A percentile compares a stretch with the other conserved stretches of the same genome.
Evolutionary conservation across 2,888 invertebrate species (phyloP).

Genomic region (Ischnus inquisitorius): DNA sequence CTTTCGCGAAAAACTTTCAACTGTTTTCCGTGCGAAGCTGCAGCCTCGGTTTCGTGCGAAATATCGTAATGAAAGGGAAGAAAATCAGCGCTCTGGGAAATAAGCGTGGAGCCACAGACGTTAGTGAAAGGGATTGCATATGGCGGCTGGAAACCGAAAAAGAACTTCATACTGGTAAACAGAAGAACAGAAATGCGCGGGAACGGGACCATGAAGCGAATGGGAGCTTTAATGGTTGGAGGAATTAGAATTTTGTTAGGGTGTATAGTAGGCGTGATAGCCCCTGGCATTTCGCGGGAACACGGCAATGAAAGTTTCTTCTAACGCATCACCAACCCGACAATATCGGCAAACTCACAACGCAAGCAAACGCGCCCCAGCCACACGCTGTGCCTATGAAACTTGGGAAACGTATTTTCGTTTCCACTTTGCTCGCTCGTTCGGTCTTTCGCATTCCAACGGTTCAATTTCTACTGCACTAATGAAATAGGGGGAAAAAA

Average conservation of each 20-base stretch:
- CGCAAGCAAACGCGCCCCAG: background rate
- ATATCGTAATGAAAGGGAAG: slow-evolving; percentile 17
- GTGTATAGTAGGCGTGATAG: background rate
- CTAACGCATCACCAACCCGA: background rate
- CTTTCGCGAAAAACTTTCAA: background rate
- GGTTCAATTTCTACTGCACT: background rate
- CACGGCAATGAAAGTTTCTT: background rate
- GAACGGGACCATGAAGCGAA: background rate
- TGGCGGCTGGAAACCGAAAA: slow-evolving; percentile 17
- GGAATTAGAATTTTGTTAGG: background rate
- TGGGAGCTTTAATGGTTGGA: background rate
- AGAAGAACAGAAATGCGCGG: background rate
- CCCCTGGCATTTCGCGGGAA: background rate
- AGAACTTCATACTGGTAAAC: slow-evolving; percentile 17
- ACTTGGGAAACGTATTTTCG: background rate
- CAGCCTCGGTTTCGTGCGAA: slow-evolving; percentile 20
- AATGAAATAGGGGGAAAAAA: background rate
- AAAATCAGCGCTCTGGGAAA: slow-evolving; percentile 62
- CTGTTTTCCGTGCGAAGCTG: background rate
- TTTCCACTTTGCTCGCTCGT: background rate
- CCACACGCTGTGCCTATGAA: background rate
- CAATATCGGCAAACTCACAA: background rate
- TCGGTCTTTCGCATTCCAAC: background rate
- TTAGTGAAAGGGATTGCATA: slow-evolving; percentile 42
- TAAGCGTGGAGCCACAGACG: slow-evolving; percentile 36